Conservation (phyloP, 2,113 vertebrate genomes). For the Lagopus muta region DNA sequence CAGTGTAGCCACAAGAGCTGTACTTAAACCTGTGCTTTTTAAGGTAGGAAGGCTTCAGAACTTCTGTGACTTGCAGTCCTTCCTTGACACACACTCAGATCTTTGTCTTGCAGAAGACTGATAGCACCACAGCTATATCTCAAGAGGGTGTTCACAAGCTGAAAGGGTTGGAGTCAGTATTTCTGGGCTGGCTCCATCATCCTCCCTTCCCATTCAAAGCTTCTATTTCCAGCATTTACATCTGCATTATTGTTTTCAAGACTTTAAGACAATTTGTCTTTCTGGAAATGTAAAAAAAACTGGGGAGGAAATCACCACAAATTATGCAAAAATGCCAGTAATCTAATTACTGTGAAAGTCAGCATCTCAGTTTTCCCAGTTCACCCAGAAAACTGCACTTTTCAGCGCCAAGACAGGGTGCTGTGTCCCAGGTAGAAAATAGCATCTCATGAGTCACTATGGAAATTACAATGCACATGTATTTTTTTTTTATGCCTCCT, state of each 20-base stretch:
- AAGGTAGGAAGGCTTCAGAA: not conserved
- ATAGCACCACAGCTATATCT: not conserved
- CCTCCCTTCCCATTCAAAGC: not conserved
- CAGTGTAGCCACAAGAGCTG: not conserved
- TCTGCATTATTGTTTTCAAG: not conserved
- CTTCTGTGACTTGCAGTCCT: not conserved
- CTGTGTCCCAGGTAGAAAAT: not conserved
- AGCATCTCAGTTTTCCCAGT: not conserved
- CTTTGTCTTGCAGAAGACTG: not conserved
- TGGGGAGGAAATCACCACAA: not conserved
- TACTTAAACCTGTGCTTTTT: not conserved
- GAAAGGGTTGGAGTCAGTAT: not conserved
- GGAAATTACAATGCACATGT: not conserved
- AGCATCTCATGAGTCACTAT: not conserved
- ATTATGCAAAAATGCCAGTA: not conserved
- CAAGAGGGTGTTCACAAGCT: not conserved
- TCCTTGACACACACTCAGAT: rapidly evolving
- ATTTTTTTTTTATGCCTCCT: not conserved
- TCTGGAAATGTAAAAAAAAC: not conserved
- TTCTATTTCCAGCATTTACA: not conserved
- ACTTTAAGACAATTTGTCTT: not conserved
- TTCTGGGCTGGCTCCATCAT: not conserved
- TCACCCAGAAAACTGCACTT: not conserved
- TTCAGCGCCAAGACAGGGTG: not conserved
- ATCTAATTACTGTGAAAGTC: not conserved